Evolutionary conservation across 2,888 invertebrate species (phyloP).

Genomic region (Megalurothrips usitatus): DNA sequence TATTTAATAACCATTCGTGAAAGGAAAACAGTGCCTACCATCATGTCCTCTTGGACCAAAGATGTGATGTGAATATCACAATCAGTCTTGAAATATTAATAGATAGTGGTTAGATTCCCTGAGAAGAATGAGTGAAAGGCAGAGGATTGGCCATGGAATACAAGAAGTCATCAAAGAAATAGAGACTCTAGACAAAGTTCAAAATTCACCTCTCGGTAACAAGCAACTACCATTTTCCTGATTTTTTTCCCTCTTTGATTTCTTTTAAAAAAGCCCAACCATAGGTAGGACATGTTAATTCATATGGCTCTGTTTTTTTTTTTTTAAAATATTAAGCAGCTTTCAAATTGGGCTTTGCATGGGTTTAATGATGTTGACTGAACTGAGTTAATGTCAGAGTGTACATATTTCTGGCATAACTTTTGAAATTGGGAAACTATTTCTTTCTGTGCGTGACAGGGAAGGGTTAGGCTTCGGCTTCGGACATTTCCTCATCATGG

Average conservation of each 20-base stretch:
- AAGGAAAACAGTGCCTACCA: not conserved
- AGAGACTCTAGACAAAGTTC: not conserved
- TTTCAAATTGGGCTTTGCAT: not conserved
- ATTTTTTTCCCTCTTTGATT: no score
- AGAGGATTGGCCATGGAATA: not conserved
- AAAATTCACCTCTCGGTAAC: not conserved
- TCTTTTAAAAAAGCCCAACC: not conserved
- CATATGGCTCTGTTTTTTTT: not conserved
- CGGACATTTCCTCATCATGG: not conserved
- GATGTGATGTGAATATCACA: not conserved
- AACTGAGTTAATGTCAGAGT: not conserved
- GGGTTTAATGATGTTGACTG: not conserved
- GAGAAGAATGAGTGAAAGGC: not conserved
- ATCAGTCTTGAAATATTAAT: slow-evolving; percentile 4
- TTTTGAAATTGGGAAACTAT: not conserved
- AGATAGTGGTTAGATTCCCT: slow-evolving; percentile 20
- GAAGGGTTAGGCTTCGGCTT: not conserved
- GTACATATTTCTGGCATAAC: not conserved
- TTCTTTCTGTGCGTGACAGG: not conserved
- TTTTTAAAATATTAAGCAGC: not conserved
- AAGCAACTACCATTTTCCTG: not conserved
- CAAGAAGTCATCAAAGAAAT: not conserved
- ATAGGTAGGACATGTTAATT: not conserved
- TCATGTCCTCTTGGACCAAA: slow-evolving; percentile 10
- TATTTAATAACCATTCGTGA: slow-evolving; percentile 10